These are phyloP conservation scores for Neolamprologus devosi DNA, from an alignment of 2,113 vertebrate genomes.

Conservation along the genomic window DNA sequence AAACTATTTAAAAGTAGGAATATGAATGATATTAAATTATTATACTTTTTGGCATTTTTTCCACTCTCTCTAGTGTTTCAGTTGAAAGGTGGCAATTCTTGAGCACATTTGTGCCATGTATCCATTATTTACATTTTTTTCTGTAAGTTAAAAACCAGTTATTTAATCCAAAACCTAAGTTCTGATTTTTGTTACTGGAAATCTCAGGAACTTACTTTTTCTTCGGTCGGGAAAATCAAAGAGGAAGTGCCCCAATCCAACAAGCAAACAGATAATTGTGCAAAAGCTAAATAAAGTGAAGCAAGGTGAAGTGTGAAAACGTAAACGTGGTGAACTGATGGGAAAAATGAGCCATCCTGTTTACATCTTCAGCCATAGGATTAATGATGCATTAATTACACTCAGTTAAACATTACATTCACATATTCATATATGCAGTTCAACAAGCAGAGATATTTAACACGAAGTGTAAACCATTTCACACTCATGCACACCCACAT, in stretches of 20 bases:
- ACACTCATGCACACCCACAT: neutral
- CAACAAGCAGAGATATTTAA: neutral
- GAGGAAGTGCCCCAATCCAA: neutral
- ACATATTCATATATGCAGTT: neutral
- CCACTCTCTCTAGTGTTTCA: neutral
- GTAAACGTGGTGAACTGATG: rapidly evolving
- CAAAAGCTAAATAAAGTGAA: neutral
- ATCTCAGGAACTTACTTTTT: neutral
- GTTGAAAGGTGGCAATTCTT: neutral
- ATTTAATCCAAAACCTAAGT: neutral
- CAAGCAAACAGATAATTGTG: neutral
- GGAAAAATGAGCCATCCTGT: neutral
- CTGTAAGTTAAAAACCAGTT: neutral
- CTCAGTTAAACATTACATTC: neutral
- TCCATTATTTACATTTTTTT: neutral
- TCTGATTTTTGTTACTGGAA: neutral
- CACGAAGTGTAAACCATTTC: neutral
- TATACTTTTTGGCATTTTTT: neutral
- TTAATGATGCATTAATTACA: neutral
- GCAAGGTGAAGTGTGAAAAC: neutral
- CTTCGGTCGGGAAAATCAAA: neutral
- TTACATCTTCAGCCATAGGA: neutral
- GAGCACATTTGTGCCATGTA: neutral
- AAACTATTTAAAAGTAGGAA: neutral
- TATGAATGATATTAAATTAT: neutral